These are phyloP conservation scores for Danaus plexippus DNA, from an alignment of 1,140 invertebrate genomes.

Conservation along the genomic window DNA sequence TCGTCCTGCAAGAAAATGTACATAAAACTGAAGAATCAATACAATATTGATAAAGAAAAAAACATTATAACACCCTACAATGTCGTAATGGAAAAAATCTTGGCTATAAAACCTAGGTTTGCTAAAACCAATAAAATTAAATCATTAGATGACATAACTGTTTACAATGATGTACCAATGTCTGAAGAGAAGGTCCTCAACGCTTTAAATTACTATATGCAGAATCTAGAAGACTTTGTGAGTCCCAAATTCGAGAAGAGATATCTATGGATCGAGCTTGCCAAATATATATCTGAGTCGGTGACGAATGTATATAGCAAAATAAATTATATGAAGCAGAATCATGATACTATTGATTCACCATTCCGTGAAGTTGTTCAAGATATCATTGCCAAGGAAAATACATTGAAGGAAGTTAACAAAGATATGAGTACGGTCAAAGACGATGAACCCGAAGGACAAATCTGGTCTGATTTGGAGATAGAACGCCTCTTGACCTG, in stretches of 20 bases:
- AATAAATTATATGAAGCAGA: slow-evolving; percentile 53
- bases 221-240: slow-evolving; percentile 52
- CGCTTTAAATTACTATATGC: slow-evolving; percentile 48
- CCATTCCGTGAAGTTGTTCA: slow-evolving; percentile 40
- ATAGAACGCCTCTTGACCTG: slow-evolving; percentile 46
- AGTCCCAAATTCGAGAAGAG: slow-evolving; percentile 54
- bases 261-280: slow-evolving; percentile 52
- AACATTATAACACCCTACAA: slow-evolving; percentile 34
- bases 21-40: slow-evolving; percentile 39
- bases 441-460: slow-evolving; percentile 26
- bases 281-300: slow-evolving; percentile 39
- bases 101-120: slow-evolving; percentile 42
- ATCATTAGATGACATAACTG: slow-evolving; percentile 28
- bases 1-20: slow-evolving; percentile 51
- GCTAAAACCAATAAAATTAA: slow-evolving; percentile 26
- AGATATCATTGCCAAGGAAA: slow-evolving; percentile 48
- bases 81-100: slow-evolving; percentile 40
- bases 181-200: slow-evolving; percentile 38
- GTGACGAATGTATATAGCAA: slow-evolving; percentile 47
- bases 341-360: slow-evolving; percentile 27
- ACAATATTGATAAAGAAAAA: slow-evolving; percentile 24
- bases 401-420: slow-evolving; percentile 27
- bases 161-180: slow-evolving; percentile 41
- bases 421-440: slow-evolving; percentile 23
- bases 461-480: slow-evolving; percentile 49